Evolutionary conservation across 2,888 invertebrate genomes (phyloP).

Genomic region (Phaonia tiefii): DNA sequence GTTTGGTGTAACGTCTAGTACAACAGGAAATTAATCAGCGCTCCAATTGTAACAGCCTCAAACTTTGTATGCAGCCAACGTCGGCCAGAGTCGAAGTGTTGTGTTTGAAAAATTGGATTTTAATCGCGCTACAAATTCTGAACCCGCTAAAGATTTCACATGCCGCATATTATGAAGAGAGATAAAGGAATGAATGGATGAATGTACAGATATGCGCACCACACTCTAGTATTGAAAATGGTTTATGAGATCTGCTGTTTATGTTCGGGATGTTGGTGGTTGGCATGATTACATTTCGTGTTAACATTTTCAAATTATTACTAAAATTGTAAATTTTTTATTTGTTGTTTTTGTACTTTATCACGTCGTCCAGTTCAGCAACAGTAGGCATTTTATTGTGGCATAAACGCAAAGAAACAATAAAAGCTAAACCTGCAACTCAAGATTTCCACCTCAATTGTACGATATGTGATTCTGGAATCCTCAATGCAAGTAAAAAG

Average conservation of each 20-base stretch:
- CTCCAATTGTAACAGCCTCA: conserved; percentile 50
- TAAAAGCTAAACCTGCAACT: no score
- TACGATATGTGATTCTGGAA: conserved; percentile 25
- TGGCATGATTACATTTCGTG: conserved; percentile 61
- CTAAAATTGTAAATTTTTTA: conserved; percentile 48
- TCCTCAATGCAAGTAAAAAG: conserved; percentile 49
- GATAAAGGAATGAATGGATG: not conserved
- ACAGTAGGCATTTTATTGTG: conserved; percentile 23
- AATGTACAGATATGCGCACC: no score
- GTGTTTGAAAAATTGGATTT: conserved; percentile 59
- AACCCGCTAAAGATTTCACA: conserved; percentile 31
- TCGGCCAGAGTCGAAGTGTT: conserved; percentile 22
- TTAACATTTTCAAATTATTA: conserved; percentile 58
- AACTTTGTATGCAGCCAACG: conserved; percentile 27
- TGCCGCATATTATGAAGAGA: conserved; percentile 31
- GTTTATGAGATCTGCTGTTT: conserved; percentile 51
- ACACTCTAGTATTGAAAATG: conserved; percentile 28
- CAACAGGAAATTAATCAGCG: conserved; percentile 65
- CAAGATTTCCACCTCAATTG: not conserved
- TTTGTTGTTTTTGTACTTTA: conserved; percentile 28
- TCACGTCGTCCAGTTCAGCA: not conserved
- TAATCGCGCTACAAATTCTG: conserved; percentile 50
- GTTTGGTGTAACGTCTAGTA: conserved; percentile 7
- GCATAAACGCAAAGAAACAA: not conserved
- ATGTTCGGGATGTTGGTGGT: conserved; percentile 37